Conservation (phyloP, 2,888 invertebrate species). For the Cerceris ruficornis region DNA sequence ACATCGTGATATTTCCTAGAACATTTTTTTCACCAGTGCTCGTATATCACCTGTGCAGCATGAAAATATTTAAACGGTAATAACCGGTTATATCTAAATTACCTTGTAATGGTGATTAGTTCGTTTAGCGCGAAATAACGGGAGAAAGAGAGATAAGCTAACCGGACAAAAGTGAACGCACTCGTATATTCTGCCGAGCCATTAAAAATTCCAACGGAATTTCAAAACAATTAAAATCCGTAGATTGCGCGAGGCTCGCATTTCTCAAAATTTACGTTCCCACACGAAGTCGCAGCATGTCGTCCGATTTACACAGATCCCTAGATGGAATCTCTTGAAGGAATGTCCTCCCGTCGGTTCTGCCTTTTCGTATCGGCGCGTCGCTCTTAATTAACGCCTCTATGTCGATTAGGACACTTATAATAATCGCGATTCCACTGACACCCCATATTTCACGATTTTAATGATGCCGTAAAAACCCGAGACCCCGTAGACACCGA, state of each 20-base stretch:
- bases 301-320: too few relatives aligned
- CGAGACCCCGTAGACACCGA: conserved; percentile 44
- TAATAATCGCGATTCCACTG: conserved; percentile 58
- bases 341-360: neutral
- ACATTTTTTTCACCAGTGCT: conserved; percentile 18
- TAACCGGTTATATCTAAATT: conserved; percentile 50
- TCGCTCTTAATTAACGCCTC: conserved; percentile 64
- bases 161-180: neutral
- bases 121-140: neutral
- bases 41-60: conserved; percentile 16
- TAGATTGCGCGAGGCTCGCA: neutral
- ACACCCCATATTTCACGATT: conserved; percentile 62
- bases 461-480: conserved; percentile 60
- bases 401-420: conserved; percentile 56
- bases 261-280: neutral
- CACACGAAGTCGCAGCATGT: too few relatives aligned
- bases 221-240: too few relatives aligned
- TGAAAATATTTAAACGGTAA: conserved; percentile 33
- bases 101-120: conserved; percentile 40
- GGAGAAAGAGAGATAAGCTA: neutral
- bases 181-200: too few relatives aligned
- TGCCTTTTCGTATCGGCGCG: conserved; percentile 14
- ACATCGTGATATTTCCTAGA: conserved; percentile 22
- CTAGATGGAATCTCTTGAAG: too few relatives aligned
- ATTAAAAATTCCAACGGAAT: too few relatives aligned